Evolutionary conservation across 2,797 vertebrate genomes (phyloP), one percentile per base, ranked within the genome.

Genomic region (Apogon hyalosoma): DNA sequence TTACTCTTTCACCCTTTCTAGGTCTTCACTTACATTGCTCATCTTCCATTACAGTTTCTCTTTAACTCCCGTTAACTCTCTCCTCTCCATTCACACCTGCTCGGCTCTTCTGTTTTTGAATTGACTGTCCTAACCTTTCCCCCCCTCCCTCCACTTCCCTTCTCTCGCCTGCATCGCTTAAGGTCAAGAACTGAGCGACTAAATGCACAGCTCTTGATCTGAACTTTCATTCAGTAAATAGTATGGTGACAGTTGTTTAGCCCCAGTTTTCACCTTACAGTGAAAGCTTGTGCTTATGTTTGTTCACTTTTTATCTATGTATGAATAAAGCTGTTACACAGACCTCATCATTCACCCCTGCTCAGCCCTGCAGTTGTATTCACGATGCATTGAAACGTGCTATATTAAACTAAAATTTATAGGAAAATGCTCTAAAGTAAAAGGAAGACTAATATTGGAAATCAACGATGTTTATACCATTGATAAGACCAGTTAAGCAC

Each of bases 1-100:
- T 62, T 82, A 28, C 59, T 63, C 73, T 77, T 62, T 79, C 47
- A 49, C 69, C 75, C 56, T 70, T 47, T 50, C 63, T 28, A 64
- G 59, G 57, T n/a, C 43, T 55, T 73, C 42, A 16, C 59, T 62
- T 21, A 66, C 56, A 31, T 48, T 57, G 40, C 57, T 79, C 51
- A 60, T 76, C 49, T 45, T 79, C 48, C 55, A 43, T 50, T 74
- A 63, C 49, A 65, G 28, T 65, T 68, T 67, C 24, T 57, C 16
- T 40, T 15, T 18, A 28, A 53, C 19, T 42, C 57, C 57, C 33
- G 19, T 76, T 78, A 76, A 75, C 59, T 46, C 21, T 47, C 41
- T 51, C 49, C 40, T 39, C 52, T 53, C 59, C 18, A 64, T 39
- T 40, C n/a, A 8, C 33, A 8, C 3, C 33, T 36, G 8, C 12